Conservation (phyloP, 1,140 invertebrate genomes). For the Euura lappo region DNA sequence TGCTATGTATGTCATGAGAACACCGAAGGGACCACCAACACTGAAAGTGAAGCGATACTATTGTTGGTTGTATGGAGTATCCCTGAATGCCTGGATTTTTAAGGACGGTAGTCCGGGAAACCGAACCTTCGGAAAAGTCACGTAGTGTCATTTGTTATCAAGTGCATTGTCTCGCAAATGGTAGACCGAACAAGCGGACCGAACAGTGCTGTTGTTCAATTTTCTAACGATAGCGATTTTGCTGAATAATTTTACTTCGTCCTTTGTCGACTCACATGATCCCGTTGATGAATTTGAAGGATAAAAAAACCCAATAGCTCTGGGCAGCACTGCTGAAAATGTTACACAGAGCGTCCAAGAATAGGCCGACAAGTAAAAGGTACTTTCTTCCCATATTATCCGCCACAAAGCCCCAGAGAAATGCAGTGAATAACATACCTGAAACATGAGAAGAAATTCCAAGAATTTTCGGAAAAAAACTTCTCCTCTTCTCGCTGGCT, state of each 20-base stretch:
- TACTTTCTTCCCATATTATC: conserved; percentile 58
- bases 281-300: conserved; percentile 65
- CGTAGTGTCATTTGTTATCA: background rate
- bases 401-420: conserved; percentile 64
- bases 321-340: conserved; percentile 59
- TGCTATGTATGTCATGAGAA: conserved; percentile 49
- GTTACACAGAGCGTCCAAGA: conserved; percentile 62
- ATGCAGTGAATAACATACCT: conserved; percentile 66
- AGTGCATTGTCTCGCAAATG: background rate
- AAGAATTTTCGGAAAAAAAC: conserved; percentile 15
- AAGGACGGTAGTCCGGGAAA: background rate
- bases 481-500: background rate
- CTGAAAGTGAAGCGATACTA: conserved; percentile 35
- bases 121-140: background rate
- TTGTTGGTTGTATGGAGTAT: background rate
- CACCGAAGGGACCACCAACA: conserved; percentile 49
- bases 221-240: background rate
- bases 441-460: conserved; percentile 7
- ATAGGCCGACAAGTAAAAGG: conserved; percentile 60
- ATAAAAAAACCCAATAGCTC: conserved; percentile 61
- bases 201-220: background rate
- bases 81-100: background rate
- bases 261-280: conserved; percentile 60
- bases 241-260: background rate
- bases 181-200: background rate